Evolutionary conservation across 1,140 invertebrate genomes (phyloP).

Genomic region (Pogonomyrmex barbatus): DNA sequence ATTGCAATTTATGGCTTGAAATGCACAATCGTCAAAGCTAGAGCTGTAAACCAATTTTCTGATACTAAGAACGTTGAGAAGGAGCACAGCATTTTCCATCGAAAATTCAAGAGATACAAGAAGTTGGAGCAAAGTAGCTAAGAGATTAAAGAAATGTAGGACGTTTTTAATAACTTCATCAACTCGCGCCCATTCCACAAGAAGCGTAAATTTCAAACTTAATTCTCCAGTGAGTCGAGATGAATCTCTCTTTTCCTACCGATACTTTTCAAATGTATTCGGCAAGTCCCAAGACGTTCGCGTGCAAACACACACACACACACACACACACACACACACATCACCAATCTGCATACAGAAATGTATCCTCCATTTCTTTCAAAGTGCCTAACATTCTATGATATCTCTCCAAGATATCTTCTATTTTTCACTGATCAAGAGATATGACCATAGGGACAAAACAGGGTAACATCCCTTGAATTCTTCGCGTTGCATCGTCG

Average conservation of each 20-base stretch:
- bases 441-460: background rate
- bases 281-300: background rate
- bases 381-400: background rate
- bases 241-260: background rate
- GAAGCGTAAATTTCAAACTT: conserved; percentile 33
- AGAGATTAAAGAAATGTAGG: background rate
- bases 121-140: background rate
- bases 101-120: background rate
- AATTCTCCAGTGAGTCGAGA: background rate
- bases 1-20: conserved; percentile 10
- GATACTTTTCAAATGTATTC: conserved; percentile 1
- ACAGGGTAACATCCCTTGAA: background rate
- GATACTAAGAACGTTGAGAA: background rate
- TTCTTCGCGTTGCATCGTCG: background rate
- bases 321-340: too few species aligned
- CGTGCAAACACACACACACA: background rate
- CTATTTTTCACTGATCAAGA: conserved; percentile 4
- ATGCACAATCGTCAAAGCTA: background rate
- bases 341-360: background rate
- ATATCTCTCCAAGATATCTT: background rate
- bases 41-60: background rate
- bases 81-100: background rate
- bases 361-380: background rate
- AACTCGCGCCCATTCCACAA: background rate
- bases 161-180: background rate